phyloP scores from a whole-genome alignment of 2,888 invertebrate genomes.

The Eilema depressum region DNA sequence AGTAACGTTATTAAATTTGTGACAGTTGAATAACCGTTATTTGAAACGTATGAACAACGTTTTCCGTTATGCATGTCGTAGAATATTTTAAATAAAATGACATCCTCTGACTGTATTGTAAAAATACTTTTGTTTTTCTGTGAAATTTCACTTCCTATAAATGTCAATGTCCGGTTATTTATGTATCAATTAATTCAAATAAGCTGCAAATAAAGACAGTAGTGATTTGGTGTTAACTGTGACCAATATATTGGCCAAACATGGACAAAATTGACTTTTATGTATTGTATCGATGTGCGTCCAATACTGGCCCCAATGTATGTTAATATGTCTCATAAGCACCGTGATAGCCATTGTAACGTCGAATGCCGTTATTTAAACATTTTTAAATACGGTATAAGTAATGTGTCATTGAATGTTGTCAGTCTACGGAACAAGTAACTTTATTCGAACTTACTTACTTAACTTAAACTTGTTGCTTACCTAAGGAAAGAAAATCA shows the following conservation, averaged over 20 bases:
- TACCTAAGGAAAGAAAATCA: no score
- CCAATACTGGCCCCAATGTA: slow-evolving; percentile 32
- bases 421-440: not conserved
- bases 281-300: not conserved
- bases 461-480: no score
- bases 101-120: slow-evolving; percentile 41
- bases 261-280: slow-evolving; percentile 10
- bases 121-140: not conserved
- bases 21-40: slow-evolving; percentile 32
- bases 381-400: not conserved
- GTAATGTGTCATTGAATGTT: slow-evolving; percentile 12
- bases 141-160: no score
- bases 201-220: slow-evolving; percentile 51
- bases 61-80: slow-evolving; percentile 40
- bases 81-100: slow-evolving; percentile 28
- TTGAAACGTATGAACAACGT: slow-evolving; percentile 14
- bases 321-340: slow-evolving; percentile 32
- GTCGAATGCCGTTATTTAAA: slow-evolving; percentile 15
- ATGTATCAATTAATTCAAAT: slow-evolving; percentile 43
- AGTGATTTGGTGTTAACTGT: slow-evolving; percentile 28
- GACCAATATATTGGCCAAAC: slow-evolving; percentile 21
- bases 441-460: no score
- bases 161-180: slow-evolving; percentile 50
- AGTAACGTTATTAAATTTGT: slow-evolving; percentile 35
- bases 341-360: slow-evolving; percentile 44